Conservation (phyloP, 2,113 vertebrate genomes). For the Nycticorax nycticorax region DNA sequence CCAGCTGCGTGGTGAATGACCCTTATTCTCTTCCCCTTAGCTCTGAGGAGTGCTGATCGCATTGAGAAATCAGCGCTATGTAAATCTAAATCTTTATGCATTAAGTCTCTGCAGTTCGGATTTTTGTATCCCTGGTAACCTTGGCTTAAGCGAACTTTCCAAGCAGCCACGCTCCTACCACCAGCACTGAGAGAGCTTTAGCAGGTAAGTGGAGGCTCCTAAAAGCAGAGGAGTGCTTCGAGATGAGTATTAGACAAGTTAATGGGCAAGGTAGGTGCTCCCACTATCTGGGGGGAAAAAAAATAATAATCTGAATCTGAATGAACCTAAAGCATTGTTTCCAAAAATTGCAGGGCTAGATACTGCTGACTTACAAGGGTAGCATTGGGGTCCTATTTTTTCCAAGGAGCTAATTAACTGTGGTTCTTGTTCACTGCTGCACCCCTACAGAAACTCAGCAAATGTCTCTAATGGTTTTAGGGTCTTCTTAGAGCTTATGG, state of each 20-base stretch:
- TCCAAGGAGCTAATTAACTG: not conserved
- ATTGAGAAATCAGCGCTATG: not conserved
- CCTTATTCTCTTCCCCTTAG: not conserved
- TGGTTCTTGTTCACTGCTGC: not conserved
- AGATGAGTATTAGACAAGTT: not conserved
- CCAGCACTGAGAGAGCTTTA: not conserved
- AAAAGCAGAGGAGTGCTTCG: not conserved
- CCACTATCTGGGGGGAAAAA: rapidly evolving
- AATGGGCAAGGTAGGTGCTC: not conserved
- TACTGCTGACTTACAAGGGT: not conserved
- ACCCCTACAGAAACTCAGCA: not conserved
- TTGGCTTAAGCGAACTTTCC: not conserved
- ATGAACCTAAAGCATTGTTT: not conserved
- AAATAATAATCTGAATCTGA: not conserved
- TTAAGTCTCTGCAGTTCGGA: not conserved
- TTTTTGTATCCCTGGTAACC: not conserved
- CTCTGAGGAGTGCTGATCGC: not conserved
- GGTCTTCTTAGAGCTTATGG: not conserved
- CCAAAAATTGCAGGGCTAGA: not conserved
- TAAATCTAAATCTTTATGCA: not conserved
- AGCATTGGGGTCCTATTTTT: not conserved
- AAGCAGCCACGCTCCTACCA: rapidly evolving
- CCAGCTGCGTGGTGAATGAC: not conserved
- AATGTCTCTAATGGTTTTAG: not conserved
- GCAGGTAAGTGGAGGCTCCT: not conserved